phyloP scores from a whole-genome alignment of 2,113 vertebrate species.

The Pollachius pollachius region DNA sequence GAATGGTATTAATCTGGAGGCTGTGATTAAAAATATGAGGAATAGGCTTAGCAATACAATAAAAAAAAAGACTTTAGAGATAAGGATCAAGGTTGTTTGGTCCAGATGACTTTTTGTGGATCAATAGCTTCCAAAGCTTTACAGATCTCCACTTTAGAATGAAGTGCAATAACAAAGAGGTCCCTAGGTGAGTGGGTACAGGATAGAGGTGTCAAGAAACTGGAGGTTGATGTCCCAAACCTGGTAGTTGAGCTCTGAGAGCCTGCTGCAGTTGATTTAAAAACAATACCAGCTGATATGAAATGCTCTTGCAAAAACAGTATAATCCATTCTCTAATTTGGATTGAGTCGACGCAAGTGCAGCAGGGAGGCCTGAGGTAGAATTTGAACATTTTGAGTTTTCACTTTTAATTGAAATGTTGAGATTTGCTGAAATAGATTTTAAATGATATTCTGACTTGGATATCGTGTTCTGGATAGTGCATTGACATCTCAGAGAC shows the following conservation, averaged over 20 bases:
- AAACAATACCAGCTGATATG: too few relatives aligned
- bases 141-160: not conserved
- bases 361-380: not conserved
- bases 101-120: not conserved
- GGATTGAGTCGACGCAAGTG: not conserved
- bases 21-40: not conserved
- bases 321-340: constrained; percentile 4
- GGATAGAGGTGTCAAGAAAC: constrained; percentile 8
- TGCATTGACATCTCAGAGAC: not conserved
- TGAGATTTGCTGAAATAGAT: not conserved
- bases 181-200: not conserved
- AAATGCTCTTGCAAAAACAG: not conserved
- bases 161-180: constrained; percentile 13
- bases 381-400: not conserved
- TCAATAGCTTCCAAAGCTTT: not conserved
- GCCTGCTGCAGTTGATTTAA: too few relatives aligned
- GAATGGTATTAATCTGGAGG: not conserved
- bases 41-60: not conserved
- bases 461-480: not conserved
- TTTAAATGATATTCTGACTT: not conserved
- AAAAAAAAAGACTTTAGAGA: not conserved
- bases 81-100: not conserved
- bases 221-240: too few relatives aligned
- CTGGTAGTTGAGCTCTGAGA: not conserved
- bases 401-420: not conserved